Conservation (phyloP, 2,888 invertebrate species). For the Drosophila prolongata region DNA sequence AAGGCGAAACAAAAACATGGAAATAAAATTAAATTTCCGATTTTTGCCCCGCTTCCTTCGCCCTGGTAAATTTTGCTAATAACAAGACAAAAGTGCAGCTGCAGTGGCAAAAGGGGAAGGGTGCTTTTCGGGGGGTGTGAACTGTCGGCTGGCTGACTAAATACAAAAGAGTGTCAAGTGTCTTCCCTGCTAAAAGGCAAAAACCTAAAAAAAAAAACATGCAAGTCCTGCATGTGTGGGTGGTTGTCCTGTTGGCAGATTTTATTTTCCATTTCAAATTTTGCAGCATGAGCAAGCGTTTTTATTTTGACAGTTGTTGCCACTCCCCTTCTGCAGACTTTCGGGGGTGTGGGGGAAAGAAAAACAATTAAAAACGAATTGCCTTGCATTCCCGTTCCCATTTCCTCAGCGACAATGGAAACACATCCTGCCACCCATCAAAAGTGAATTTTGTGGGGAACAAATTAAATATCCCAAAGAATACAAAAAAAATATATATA, state of each 20-base stretch:
- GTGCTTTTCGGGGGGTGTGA: conserved; percentile 49
- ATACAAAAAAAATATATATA: conserved; percentile 14
- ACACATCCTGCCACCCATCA: conserved; percentile 6
- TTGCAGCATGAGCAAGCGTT: conserved; percentile 66
- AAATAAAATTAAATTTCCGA: conserved; percentile 81
- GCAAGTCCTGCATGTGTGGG: conserved; percentile 41
- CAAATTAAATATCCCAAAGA: conserved; percentile 44
- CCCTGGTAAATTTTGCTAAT: conserved; percentile 73
- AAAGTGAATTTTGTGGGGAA: conserved; percentile 32
- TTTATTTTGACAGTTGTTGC: conserved; percentile 76
- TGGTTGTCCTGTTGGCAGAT: conserved; percentile 37
- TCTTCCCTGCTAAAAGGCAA: conserved; percentile 70
- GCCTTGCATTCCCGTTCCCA: conserved; percentile 45
- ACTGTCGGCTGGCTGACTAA: conserved; percentile 59
- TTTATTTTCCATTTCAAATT: conserved; percentile 58
- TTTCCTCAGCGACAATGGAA: conserved; percentile 27
- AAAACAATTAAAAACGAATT: conserved; percentile 77
- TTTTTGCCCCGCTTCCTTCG: conserved; percentile 45
- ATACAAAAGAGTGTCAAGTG: conserved; percentile 80
- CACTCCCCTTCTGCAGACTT: conserved; percentile 39
- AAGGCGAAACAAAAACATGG: conserved; percentile 63
- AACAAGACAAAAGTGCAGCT: conserved; percentile 68
- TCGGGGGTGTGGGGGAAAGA: conserved; percentile 14
- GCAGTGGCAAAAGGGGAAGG: conserved; percentile 35
- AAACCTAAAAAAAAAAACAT: conserved; percentile 27